Evolutionary conservation across 2,888 invertebrate genomes (phyloP).

Genomic region (Acleris laterana): DNA sequence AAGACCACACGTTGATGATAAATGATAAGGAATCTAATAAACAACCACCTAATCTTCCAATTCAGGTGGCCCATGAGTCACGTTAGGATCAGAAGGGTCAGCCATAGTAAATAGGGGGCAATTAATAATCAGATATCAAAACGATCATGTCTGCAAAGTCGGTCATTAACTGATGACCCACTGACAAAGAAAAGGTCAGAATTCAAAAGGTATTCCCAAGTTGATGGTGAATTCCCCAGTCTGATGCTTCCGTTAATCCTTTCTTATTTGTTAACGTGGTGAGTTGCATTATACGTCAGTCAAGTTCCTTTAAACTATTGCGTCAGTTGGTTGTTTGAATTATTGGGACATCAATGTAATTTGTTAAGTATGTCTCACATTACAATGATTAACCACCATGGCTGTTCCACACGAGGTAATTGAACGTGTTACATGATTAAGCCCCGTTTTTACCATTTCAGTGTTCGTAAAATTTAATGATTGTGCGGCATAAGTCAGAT

Average conservation of each 20-base stretch:
- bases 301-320: too few relatives aligned
- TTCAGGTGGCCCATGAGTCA: conserved; percentile 14
- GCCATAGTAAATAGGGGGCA: conserved; percentile 11
- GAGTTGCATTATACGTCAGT: too few relatives aligned
- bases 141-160: conserved; percentile 6
- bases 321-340: too few relatives aligned
- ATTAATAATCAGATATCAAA: conserved; percentile 13
- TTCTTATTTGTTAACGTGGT: too few relatives aligned
- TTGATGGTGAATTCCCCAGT: neutral
- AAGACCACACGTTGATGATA: conserved; percentile 11
- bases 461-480: too few relatives aligned
- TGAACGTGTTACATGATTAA: too few relatives aligned
- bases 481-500: too few relatives aligned
- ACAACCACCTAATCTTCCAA: conserved; percentile 5
- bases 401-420: too few relatives aligned
- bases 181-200: conserved; percentile 5
- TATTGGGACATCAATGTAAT: too few relatives aligned
- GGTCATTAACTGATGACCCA: conserved; percentile 8
- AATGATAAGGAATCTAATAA: conserved; percentile 15
- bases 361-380: too few relatives aligned
- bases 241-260: neutral
- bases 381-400: too few relatives aligned
- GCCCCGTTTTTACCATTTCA: too few relatives aligned
- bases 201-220: conserved; percentile 5
- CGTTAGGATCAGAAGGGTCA: conserved; percentile 17